Percentiles rank a stretch among this genome's conserved stretches.
Evolutionary conservation across 2,113 vertebrate genomes (phyloP).

Genomic region (Microtus montanus): DNA sequence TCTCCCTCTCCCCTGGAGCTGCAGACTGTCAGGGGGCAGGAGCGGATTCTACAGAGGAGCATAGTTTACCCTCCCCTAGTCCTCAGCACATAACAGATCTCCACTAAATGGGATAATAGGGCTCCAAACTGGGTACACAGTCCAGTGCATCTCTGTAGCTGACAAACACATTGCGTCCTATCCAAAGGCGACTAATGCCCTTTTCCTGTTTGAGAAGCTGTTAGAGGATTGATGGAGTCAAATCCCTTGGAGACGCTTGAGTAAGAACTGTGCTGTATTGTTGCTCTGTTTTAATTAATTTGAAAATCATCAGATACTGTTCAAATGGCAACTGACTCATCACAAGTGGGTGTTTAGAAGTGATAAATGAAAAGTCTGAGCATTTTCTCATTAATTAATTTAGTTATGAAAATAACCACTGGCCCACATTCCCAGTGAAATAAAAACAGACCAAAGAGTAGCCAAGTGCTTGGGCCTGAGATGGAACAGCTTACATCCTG

Average conservation of each 20-base stretch:
- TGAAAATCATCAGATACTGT: conserved; percentile 77
- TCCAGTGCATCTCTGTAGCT: neutral
- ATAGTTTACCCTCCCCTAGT: neutral
- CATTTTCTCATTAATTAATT: conserved; percentile 81
- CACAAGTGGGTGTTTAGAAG: conserved; percentile 77
- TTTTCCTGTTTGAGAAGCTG: neutral
- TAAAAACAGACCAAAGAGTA: conserved; percentile 66
- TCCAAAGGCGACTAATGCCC: conserved; percentile 49
- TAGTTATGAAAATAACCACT: conserved; percentile 76
- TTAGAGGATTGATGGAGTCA: conserved; percentile 65
- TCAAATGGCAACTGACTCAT: conserved; percentile 81
- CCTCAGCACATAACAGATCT: neutral
- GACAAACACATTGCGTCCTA: neutral
- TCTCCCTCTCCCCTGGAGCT: neutral
- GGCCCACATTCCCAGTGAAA: conserved; percentile 65
- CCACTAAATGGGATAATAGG: neutral
- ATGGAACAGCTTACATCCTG: conserved; percentile 25
- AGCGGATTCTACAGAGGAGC: neutral
- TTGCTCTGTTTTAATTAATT: conserved; percentile 75
- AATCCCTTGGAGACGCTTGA: conserved; percentile 64
- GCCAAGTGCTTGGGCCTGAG: conserved; percentile 13
- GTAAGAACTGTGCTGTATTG: conserved; percentile 58
- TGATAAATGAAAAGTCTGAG: conserved; percentile 77
- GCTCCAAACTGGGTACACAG: neutral
- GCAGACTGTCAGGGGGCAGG: neutral